A percentile compares a stretch with the other conserved stretches of the same genome.
phyloP scores from a whole-genome alignment of 2,113 vertebrate species.

The Smithornis capensis region DNA sequence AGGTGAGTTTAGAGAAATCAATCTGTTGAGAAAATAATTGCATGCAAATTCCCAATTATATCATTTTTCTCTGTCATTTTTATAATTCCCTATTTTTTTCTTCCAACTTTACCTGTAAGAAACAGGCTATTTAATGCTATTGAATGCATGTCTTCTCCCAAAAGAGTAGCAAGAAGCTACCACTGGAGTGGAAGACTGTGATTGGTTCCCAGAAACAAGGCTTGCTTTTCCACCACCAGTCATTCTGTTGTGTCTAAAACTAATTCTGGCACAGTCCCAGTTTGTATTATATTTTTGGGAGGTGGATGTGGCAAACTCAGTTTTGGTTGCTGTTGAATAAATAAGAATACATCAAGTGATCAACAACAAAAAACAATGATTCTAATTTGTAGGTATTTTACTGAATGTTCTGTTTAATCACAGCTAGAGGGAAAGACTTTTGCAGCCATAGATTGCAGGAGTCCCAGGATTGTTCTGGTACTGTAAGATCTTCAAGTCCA shows the following conservation, averaged over 20 bases:
- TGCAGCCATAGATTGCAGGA: not conserved
- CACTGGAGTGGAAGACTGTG: not conserved
- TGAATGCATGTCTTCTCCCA: not conserved
- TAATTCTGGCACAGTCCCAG: not conserved
- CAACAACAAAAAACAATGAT: not conserved
- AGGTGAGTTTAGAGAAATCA: not conserved
- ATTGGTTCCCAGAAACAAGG: not conserved
- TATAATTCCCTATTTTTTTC: not conserved
- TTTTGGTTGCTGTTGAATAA: not conserved
- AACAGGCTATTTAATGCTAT: not conserved
- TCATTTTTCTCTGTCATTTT: not conserved
- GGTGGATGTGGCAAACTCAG: fast-evolving
- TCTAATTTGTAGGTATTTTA: not conserved
- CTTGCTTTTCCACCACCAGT: not conserved
- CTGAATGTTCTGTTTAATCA: not conserved
- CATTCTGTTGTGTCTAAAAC: not conserved
- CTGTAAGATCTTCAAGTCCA: too few species aligned
- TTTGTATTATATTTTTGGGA: not conserved
- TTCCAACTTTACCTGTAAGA: not conserved
- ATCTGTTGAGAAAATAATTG: not conserved
- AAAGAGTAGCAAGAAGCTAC: not conserved
- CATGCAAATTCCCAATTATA: not conserved
- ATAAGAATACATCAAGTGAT: not conserved
- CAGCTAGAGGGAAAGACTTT: not conserved
- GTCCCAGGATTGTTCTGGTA: not conserved